phyloP scores from a whole-genome alignment of 2,888 invertebrate species.

The Caenorhabditis imperialis region DNA sequence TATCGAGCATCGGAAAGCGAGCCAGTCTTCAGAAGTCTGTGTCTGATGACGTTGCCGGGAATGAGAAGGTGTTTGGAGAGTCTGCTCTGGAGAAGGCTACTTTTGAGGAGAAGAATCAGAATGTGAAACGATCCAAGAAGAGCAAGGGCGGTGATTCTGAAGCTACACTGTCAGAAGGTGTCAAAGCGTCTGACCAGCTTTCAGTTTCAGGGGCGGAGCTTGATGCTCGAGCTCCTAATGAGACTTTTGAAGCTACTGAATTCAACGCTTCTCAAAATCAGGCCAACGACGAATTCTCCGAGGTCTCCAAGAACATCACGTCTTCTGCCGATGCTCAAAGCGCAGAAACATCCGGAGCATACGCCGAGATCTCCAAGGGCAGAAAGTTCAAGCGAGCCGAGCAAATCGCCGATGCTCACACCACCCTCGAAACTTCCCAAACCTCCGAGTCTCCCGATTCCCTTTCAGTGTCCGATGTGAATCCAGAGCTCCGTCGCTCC shows the following conservation, averaged over 20 bases:
- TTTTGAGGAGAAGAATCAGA: constrained; percentile 28
- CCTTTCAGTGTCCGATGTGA: constrained; percentile 25
- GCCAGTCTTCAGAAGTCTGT: constrained; percentile 12
- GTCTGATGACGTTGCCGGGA: constrained; percentile 3
- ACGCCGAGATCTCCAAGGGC: constrained; percentile 29
- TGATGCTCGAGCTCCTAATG: constrained; percentile 2
- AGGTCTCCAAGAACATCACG: constrained; percentile 5
- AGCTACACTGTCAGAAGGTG: background rate
- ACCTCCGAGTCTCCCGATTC: constrained; percentile 15
- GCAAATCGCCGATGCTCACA: constrained; percentile 29
- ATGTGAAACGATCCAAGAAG: constrained; percentile 24
- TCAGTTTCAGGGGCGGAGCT: background rate
- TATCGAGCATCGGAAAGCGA: constrained; percentile 10
- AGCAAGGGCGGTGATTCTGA: constrained; percentile 1
- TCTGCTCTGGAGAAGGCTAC: constrained; percentile 11
- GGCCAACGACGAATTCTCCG: background rate
- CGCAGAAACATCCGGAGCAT: background rate
- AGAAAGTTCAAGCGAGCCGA: constrained; percentile 42
- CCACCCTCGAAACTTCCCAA: constrained; percentile 4
- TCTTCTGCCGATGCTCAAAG: no score
- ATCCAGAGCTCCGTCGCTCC: constrained; percentile 33
- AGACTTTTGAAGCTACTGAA: constrained; percentile 1
- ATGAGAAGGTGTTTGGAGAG: background rate
- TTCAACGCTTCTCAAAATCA: background rate
- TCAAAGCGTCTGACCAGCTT: constrained; percentile 12